These are phyloP conservation scores for Chrysolina americana DNA, from an alignment of 2,888 invertebrate species.

Conservation along the genomic window DNA sequence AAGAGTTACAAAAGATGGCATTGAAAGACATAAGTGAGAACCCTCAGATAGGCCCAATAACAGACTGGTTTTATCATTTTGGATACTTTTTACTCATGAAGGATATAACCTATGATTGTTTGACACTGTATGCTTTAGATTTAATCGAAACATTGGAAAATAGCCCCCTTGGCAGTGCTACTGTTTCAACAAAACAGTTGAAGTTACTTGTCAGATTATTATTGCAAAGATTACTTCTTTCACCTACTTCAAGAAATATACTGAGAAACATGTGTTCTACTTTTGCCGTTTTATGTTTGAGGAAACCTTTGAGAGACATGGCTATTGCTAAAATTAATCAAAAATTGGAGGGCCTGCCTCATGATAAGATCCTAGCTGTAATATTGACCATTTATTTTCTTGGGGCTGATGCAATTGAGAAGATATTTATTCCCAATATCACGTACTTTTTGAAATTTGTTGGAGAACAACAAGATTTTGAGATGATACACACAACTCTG, in stretches of 20 bases:
- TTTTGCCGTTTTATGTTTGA: slow-evolving; percentile 62
- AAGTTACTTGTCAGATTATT: slow-evolving; percentile 63
- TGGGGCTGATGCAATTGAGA: slow-evolving; percentile 61
- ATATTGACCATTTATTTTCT: slow-evolving; percentile 61
- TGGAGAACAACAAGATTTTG: slow-evolving; percentile 47
- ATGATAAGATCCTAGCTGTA: slow-evolving; percentile 58
- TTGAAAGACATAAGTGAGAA: slow-evolving; percentile 75
- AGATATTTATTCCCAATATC: slow-evolving; percentile 61
- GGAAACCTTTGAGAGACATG: slow-evolving; percentile 60
- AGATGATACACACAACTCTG: slow-evolving; percentile 57
- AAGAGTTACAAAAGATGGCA: slow-evolving; percentile 71
- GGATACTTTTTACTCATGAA: slow-evolving; percentile 75
- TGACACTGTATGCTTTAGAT: slow-evolving; percentile 69
- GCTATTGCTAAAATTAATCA: slow-evolving; percentile 62
- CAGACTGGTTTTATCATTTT: slow-evolving; percentile 75
- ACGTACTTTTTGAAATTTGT: slow-evolving; percentile 56
- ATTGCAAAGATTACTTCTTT: slow-evolving; percentile 61
- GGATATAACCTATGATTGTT: slow-evolving; percentile 68
- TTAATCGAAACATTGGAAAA: slow-evolving; percentile 75
- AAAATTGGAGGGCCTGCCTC: slow-evolving; percentile 55
- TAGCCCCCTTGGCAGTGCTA: slow-evolving; percentile 73
- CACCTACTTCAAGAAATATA: slow-evolving; percentile 56
- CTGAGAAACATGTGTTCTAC: slow-evolving; percentile 64
- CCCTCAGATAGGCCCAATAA: slow-evolving; percentile 74
- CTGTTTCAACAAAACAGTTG: slow-evolving; percentile 74